Evolutionary conservation across 2,797 vertebrate species (phyloP).

Genomic region (Todus mexicanus): DNA sequence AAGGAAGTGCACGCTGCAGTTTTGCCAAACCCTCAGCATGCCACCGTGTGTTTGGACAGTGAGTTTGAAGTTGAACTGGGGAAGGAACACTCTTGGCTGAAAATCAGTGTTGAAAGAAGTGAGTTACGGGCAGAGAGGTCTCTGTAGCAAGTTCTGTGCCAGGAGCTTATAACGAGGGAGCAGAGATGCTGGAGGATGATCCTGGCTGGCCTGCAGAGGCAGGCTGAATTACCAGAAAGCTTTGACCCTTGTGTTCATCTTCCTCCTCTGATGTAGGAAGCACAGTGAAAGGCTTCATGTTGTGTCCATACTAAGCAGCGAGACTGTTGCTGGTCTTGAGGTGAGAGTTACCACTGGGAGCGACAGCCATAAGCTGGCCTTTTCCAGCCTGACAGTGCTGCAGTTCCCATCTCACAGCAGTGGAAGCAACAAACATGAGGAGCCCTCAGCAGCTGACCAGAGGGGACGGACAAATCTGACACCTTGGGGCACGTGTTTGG

Average conservation of each 20-base stretch:
- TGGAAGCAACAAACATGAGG: neutral
- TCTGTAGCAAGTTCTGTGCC: neutral
- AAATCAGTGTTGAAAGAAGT: neutral
- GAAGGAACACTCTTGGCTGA: neutral
- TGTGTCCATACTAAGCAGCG: rapidly evolving
- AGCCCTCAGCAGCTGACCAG: neutral
- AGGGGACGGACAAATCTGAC: neutral
- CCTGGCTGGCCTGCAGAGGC: neutral
- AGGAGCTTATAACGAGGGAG: neutral
- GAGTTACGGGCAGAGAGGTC: neutral
- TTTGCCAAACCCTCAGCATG: neutral
- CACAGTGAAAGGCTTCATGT: neutral
- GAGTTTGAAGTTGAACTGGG: neutral
- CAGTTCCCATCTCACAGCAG: rapidly evolving
- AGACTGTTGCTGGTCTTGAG: neutral
- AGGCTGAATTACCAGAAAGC: neutral
- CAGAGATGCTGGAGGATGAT: neutral
- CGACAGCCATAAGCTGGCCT: neutral
- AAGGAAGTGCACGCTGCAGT: rapidly evolving
- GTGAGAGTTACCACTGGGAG: neutral
- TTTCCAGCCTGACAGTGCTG: neutral
- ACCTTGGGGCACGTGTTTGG: rapidly evolving
- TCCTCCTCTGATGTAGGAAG: neutral
- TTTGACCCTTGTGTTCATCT: neutral
- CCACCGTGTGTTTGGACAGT: rapidly evolving